Base-by-base conservation (phyloP, 2,113 vertebrate genomes). In the Castor canadensis region DNA sequence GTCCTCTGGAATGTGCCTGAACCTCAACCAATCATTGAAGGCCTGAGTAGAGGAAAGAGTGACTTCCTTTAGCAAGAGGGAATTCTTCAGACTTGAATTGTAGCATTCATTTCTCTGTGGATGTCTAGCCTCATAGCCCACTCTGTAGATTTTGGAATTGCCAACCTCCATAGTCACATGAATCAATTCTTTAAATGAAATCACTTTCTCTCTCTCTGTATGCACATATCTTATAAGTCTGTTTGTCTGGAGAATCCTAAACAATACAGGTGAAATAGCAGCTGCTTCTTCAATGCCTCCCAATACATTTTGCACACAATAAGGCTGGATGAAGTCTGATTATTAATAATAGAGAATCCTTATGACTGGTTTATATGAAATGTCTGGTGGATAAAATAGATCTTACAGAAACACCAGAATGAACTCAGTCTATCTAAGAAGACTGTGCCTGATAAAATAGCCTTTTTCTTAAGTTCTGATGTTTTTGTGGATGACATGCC, bases 321-420 rank as follows among this genome's bases (percentile, higher is more conserved):
- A 47, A 38, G 20, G 24, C 7, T 82, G 30, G 67, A 38, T 60
- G 62, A 79, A 40, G 9, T 24, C 43, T 56, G 30, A 7, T 17
- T 75, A 32, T 43, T 81, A 93, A n/a, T 82, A 80, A 38, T 79
- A 84, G 24, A 91, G 76, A 82, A 87, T 76, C 16, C n/a, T 82
- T 82, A 43, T 54, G 82, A 28, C 1, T 4, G 15, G 58, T 32
- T 76, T 58, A 56, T 72, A 43, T 84, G 56, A 87, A 91, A 52
- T 66, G 30, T 47, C 87, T 93, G 45, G 52, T 69, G 38, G 43
- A 76, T 62, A 86, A 89, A 90, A 54, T 22, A 54, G 45, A 72
- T 93, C 54, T 83, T 71, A 28, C 28, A 87, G 87, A 58, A 91
- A 82, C 83, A 2, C 62, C 13, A 10, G 8, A 77, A 72, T 76